Conservation (phyloP, 2,113 vertebrate genomes). For the Erinaceus europaeus region DNA sequence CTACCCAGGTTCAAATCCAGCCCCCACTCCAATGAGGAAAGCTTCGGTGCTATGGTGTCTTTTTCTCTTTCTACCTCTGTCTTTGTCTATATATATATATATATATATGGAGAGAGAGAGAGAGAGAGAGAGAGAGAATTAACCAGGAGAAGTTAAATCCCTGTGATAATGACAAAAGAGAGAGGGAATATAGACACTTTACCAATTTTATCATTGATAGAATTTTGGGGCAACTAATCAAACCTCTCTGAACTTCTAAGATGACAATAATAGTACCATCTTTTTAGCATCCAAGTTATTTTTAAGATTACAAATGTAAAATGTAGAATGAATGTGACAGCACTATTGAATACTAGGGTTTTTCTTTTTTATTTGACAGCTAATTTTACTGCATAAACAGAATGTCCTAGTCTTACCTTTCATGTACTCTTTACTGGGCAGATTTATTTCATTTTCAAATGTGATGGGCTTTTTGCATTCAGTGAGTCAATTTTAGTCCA, state of each 20-base stretch:
- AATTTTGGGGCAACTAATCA: no score
- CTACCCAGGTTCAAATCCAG: no score
- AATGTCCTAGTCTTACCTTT: background rate
- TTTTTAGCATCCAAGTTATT: background rate
- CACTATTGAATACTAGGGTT: background rate
- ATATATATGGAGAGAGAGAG: no score
- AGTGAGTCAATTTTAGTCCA: background rate
- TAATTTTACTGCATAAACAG: background rate
- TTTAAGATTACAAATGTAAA: background rate
- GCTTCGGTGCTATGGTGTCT: no score
- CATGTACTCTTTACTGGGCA: background rate
- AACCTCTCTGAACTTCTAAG: no score
- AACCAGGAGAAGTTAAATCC: no score
- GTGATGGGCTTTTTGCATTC: constrained; percentile 19
- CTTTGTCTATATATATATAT: no score
- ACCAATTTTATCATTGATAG: no score
- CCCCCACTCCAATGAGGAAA: no score
- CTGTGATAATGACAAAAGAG: no score
- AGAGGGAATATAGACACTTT: background rate
- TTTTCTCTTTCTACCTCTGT: no score
- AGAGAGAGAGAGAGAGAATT: no score
- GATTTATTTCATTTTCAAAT: background rate
- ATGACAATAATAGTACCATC: background rate
- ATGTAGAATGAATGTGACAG: background rate
- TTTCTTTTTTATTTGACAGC: background rate